Percentiles rank a stretch among this genome's conserved stretches.
Conservation (phyloP, 2,797 vertebrate species). For the Rhadinocentrus ornatus region DNA sequence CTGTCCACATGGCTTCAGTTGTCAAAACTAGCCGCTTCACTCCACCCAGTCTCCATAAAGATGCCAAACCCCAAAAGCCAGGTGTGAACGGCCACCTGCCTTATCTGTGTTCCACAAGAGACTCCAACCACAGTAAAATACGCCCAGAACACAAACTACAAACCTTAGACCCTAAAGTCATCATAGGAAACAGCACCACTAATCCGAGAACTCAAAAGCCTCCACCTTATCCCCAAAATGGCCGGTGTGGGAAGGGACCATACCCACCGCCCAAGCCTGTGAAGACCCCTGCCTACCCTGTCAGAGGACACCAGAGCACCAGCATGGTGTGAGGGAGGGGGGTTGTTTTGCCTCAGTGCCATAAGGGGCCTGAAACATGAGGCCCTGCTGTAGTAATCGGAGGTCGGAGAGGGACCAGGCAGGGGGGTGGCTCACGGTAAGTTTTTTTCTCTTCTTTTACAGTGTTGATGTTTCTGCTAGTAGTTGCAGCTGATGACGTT, state of each 20-base stretch:
- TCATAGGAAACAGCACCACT: conserved; percentile 59
- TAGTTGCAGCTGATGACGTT: conserved; percentile 59
- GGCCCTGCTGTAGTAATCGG: conserved; percentile 67
- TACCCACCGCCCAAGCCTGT: conserved; percentile 49
- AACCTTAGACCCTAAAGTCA: conserved; percentile 62
- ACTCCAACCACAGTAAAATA: conserved; percentile 58
- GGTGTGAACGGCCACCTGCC: conserved; percentile 72
- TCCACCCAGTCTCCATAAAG: conserved; percentile 44
- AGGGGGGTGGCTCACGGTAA: conserved; percentile 77
- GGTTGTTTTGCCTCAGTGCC: conserved; percentile 60
- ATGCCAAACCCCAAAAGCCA: conserved; percentile 41
- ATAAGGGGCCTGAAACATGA: conserved; percentile 73
- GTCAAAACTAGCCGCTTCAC: conserved; percentile 74
- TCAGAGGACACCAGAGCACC: conserved; percentile 76
- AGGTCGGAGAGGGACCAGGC: conserved; percentile 68
- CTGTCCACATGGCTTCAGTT: conserved; percentile 71
- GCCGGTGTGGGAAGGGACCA: conserved; percentile 66
- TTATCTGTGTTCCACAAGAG: conserved; percentile 56
- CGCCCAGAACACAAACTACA: conserved; percentile 44
- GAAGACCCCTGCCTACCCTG: conserved; percentile 66
- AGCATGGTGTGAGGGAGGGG: conserved; percentile 79
- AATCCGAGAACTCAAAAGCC: conserved; percentile 76
- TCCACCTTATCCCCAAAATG: conserved; percentile 81
- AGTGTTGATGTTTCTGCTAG: conserved; percentile 66
- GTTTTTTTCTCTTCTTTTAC: conserved; percentile 39